These are phyloP conservation scores for Rhyzopertha dominica DNA, from an alignment of 1,140 invertebrate genomes.

Conservation along the genomic window DNA sequence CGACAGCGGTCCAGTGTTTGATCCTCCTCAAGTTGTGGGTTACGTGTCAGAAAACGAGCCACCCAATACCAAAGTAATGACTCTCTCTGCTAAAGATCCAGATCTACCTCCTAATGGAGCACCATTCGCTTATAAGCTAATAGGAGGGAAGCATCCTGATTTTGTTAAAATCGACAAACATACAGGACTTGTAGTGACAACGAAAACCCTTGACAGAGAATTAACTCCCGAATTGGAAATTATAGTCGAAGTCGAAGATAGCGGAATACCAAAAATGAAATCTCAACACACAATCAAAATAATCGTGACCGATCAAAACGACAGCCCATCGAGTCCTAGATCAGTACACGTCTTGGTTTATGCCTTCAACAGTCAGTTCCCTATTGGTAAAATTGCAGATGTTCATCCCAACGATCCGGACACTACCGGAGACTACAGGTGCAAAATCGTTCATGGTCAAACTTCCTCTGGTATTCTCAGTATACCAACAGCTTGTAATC, in stretches of 20 bases:
- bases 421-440: constrained; percentile 79
- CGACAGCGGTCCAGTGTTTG: constrained; percentile 87
- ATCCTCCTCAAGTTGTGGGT: constrained; percentile 62
- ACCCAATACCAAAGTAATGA: constrained; percentile 76
- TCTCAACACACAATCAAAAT: constrained; percentile 73
- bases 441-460: constrained; percentile 62
- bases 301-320: constrained; percentile 83
- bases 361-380: constrained; percentile 66
- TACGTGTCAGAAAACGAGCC: constrained; percentile 86
- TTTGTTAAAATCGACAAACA: constrained; percentile 72
- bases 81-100: constrained; percentile 77
- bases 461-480: constrained; percentile 58
- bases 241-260: constrained; percentile 82
- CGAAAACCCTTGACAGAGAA: constrained; percentile 77
- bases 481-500: constrained; percentile 72
- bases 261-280: constrained; percentile 74
- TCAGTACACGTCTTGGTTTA: constrained; percentile 77
- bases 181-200: constrained; percentile 75
- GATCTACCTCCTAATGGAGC: constrained; percentile 89
- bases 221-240: constrained; percentile 66
- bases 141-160: constrained; percentile 72
- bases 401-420: constrained; percentile 89
- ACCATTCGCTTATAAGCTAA: constrained; percentile 77
- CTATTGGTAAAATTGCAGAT: constrained; percentile 78
- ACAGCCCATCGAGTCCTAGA: constrained; percentile 80